Conservation (phyloP, 2,113 vertebrate species). For the Nicator chloris region DNA sequence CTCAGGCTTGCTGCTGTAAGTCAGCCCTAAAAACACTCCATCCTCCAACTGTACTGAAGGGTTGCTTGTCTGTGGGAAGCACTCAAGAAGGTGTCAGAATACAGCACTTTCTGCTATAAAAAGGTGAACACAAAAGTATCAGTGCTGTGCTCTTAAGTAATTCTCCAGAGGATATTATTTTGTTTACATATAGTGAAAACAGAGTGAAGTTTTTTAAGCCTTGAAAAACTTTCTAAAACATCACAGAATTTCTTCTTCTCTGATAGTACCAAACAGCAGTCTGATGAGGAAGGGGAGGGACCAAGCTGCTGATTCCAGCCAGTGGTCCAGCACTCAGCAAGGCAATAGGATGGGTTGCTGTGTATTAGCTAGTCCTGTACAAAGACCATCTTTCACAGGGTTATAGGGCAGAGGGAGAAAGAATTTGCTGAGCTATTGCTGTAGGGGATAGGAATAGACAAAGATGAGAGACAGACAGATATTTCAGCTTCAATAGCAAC, state of each 20-base stretch:
- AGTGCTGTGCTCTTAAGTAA: background rate
- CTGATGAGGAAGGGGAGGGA: background rate
- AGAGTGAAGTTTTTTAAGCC: background rate
- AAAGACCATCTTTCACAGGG: constrained; percentile 29
- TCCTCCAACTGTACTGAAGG: background rate
- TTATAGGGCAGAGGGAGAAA: constrained; percentile 36
- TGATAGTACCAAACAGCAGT: background rate
- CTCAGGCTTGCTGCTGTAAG: background rate
- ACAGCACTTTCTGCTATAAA: background rate
- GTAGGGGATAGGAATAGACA: constrained; percentile 40
- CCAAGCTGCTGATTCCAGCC: background rate
- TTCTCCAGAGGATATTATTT: background rate
- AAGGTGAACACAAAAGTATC: background rate
- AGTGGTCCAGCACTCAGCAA: background rate
- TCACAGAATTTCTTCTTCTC: background rate
- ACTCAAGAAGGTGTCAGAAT: background rate
- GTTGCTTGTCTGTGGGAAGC: background rate
- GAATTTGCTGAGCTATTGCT: constrained; percentile 57
- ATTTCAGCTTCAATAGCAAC: constrained; percentile 33
- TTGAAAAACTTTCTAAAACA: background rate
- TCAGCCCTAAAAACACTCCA: background rate
- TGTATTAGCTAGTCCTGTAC: background rate
- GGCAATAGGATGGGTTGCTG: background rate
- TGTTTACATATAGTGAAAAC: background rate
- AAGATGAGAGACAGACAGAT: constrained; percentile 33